Evolutionary conservation across 2,797 vertebrate species (phyloP).

Genomic region (Triplophysa bombifrons): DNA sequence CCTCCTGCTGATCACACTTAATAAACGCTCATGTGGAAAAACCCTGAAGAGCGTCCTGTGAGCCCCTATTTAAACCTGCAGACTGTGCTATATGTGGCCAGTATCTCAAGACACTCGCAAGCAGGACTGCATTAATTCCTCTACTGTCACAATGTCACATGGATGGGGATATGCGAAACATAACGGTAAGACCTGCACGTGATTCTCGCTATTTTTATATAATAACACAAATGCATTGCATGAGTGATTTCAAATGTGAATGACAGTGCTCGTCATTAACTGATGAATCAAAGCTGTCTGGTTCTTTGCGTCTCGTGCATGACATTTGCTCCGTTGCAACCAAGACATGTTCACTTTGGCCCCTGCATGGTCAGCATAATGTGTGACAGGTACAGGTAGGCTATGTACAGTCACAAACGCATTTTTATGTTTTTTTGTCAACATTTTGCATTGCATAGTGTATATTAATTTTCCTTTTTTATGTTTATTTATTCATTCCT

Average conservation of each 20-base stretch:
- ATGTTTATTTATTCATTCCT: background rate
- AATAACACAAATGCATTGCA: background rate
- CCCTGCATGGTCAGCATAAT: constrained; percentile 21
- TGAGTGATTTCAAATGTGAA: constrained; percentile 34
- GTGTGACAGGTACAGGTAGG: background rate
- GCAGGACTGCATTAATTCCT: constrained; percentile 26
- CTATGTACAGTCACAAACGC: background rate
- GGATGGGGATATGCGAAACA: constrained; percentile 76
- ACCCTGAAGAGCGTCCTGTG: constrained; percentile 48
- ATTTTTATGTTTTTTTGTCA: background rate
- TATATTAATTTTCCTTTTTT: background rate
- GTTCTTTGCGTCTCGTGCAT: background rate
- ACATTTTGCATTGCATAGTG: no score
- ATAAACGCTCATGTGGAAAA: constrained; percentile 66
- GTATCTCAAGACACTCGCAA: constrained; percentile 53
- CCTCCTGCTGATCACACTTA: constrained; percentile 67
- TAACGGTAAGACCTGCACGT: constrained; percentile 73
- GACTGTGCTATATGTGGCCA: constrained; percentile 69
- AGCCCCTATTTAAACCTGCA: constrained; percentile 72
- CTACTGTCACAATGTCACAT: constrained; percentile 67
- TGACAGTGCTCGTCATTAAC: constrained; percentile 34
- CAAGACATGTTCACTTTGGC: constrained; percentile 19
- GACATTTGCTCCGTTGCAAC: background rate
- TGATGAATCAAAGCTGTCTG: background rate
- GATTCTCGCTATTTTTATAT: constrained; percentile 7